Evolutionary conservation across 2,797 vertebrate genomes (phyloP).

Genomic region (Rhadinocentrus ornatus): DNA sequence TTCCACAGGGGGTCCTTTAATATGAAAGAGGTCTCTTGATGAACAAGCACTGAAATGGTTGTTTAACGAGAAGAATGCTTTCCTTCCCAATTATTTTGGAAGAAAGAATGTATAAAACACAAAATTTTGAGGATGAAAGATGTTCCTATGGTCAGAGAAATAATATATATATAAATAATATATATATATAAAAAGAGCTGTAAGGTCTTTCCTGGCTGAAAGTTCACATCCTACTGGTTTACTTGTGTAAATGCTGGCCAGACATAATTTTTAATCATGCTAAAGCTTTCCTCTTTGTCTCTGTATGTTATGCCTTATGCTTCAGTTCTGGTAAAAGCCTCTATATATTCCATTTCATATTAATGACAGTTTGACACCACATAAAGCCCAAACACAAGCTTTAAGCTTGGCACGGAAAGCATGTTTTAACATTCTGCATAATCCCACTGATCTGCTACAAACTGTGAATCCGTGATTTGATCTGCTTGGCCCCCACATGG

Average conservation of each 20-base stretch:
- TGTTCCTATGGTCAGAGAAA: constrained; percentile 8
- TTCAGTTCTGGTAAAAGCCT: not conserved
- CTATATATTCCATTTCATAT: not conserved
- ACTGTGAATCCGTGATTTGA: not conserved
- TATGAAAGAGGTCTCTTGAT: constrained; percentile 17
- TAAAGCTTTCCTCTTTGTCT: not conserved
- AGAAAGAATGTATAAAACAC: constrained; percentile 25
- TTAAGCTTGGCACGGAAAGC: not conserved
- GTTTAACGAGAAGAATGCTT: constrained; percentile 4
- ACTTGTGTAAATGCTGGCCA: not conserved
- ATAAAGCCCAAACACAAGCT: not conserved
- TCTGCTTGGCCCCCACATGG: not conserved
- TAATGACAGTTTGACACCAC: not conserved
- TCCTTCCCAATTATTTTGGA: constrained; percentile 12
- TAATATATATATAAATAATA: no score
- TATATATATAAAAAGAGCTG: not conserved
- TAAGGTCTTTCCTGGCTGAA: not conserved
- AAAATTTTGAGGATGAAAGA: constrained; percentile 32
- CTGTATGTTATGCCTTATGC: not conserved
- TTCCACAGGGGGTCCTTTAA: constrained; percentile 32
- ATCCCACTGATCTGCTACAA: constrained; percentile 6
- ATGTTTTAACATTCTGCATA: constrained; percentile 6
- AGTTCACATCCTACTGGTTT: not conserved
- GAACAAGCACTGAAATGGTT: constrained; percentile 40
- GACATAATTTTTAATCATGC: not conserved